Base-by-base conservation (phyloP, 2,888 invertebrate species). In the Noctua comes region DNA sequence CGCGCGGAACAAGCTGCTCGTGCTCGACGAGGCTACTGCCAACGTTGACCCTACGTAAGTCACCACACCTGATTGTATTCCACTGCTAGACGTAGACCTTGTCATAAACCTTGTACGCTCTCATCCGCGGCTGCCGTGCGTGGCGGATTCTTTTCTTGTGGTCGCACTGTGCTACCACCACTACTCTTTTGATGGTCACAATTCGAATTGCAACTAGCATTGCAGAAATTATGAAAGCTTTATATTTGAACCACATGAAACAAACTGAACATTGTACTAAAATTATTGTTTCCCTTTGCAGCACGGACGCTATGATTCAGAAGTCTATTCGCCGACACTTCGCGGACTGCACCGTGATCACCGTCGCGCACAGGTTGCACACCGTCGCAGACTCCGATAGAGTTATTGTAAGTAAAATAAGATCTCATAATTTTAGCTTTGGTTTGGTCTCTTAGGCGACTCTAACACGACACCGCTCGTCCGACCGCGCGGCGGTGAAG, bases 21-120 rank as follows among this genome's bases (percentile, higher is more conserved):
- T 99, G 43, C 96, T 99, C 84, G 99, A 99, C 88, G 99, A 99
- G 96, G 99, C 99, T 54, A 99, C 99, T 0, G 99, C 99, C 7
- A 99, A 99, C 93, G 98, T 99, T 2, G 99, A 99, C 94, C 98
- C 98, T 83, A 97, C 98, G 98, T 98, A 95, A 83, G 87, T 80
- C 16, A n/a, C 18, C 21, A 31, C 31, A 36, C 10, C 31, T 27
- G 62, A 21, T 21, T 31, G 21, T 64, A 36, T 31, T 21, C 13
- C 10, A 21, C 31, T 36, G 31, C 31, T 64, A 64, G 31, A 62
- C 8, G 21, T 31, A 62, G 21, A 36, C 62, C 18, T 31, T 21
- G 31, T 21, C 18, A 21, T 64, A 31, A 64, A 64, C 31, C 13
- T 18, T 27, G 16, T 7, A 5, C 18, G 1, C 21, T 62, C 1